Evolutionary conservation across 2,888 invertebrate species (phyloP).

Genomic region (Protophormia terraenovae): DNA sequence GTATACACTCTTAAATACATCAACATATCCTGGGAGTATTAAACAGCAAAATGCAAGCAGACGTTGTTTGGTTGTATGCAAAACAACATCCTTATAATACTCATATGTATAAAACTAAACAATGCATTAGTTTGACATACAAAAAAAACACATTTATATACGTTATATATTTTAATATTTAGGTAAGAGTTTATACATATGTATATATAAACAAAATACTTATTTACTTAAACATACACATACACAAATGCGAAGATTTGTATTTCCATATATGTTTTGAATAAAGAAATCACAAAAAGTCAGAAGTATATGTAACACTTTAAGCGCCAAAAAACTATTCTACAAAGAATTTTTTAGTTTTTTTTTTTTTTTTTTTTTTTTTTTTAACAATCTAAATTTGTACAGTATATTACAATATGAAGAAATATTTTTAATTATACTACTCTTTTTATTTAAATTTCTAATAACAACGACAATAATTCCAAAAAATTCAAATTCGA

Average conservation of each 20-base stretch:
- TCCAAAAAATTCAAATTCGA: too few species aligned
- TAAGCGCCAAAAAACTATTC: constrained; percentile 64
- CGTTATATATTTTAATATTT: neutral
- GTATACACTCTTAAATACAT: constrained; percentile 44
- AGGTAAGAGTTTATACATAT: neutral
- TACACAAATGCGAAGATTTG: neutral
- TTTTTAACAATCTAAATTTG: too few species aligned
- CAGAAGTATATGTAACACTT: neutral
- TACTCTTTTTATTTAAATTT: too few species aligned
- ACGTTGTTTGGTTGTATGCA: constrained; percentile 5
- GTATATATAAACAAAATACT: neutral
- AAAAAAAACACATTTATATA: neutral
- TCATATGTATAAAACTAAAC: constrained; percentile 11
- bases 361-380: too few species aligned
- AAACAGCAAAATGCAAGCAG: constrained; percentile 8
- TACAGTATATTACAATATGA: neutral
- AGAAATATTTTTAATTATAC: too few species aligned
- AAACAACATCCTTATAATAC: constrained; percentile 43
- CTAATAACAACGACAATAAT: too few species aligned
- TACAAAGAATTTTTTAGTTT: constrained; percentile 26
- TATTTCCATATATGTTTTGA: neutral
- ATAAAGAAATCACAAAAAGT: neutral
- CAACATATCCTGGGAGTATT: constrained; percentile 42
- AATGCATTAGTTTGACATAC: constrained; percentile 43
- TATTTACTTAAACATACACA: neutral